phyloP scores from a whole-genome alignment of 2,797 vertebrate genomes.

The Sparus aurata region DNA sequence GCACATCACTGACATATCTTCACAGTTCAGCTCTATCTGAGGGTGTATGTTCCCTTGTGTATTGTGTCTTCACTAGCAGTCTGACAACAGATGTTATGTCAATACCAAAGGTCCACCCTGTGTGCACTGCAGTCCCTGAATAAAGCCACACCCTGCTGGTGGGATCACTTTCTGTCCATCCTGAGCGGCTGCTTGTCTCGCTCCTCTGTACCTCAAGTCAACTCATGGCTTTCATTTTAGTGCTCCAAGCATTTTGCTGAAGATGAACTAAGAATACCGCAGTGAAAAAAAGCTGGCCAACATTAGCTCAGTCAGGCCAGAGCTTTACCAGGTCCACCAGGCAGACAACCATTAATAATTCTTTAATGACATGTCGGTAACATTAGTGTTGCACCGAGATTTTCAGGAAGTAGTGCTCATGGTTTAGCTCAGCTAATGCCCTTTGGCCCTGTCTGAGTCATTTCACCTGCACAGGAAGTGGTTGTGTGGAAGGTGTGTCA shows the following conservation, averaged over 20 bases:
- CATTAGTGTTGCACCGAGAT: neutral
- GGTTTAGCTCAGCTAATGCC: conserved; percentile 13
- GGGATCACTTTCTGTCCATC: conserved; percentile 46
- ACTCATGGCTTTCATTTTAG: neutral
- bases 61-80: neutral
- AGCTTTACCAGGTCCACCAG: neutral
- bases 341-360: neutral
- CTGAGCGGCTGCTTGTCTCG: conserved; percentile 11
- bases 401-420: conserved; percentile 7
- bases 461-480: conserved; percentile 8
- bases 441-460: conserved; percentile 49
- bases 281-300: neutral
- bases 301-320: neutral
- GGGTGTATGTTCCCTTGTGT: conserved; percentile 33
- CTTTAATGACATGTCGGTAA: neutral
- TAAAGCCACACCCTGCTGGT: conserved; percentile 78
- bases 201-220: conserved; percentile 41
- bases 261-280: neutral
- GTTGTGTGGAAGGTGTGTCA: conserved; percentile 28
- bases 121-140: conserved; percentile 57
- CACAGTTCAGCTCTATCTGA: neutral
- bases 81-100: conserved; percentile 67
- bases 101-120: conserved; percentile 82
- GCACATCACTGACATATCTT: neutral
- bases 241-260: neutral